phyloP scores from a whole-genome alignment of 1,140 invertebrate species.

The Drosophila nebulosa region DNA sequence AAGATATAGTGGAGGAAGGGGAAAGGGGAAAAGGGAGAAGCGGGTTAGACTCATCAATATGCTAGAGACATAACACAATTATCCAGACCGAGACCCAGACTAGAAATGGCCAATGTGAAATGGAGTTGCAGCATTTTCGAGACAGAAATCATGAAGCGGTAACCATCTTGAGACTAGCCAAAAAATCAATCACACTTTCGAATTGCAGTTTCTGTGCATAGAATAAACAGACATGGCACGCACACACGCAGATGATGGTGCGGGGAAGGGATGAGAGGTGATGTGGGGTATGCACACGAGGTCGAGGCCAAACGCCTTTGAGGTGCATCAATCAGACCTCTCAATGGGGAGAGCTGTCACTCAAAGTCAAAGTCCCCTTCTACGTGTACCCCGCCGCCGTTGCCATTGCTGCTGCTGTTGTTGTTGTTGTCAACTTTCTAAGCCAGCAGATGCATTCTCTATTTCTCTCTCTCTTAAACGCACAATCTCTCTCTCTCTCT shows the following conservation, averaged over 20 bases:
- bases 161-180: slow-evolving; percentile 48
- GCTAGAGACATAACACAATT: slow-evolving; percentile 11
- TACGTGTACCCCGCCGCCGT: background rate
- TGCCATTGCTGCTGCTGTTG: background rate
- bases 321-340: slow-evolving; percentile 48
- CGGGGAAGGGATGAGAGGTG: background rate
- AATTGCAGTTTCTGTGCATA: slow-evolving; percentile 39
- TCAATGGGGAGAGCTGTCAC: slow-evolving; percentile 2
- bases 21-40: background rate
- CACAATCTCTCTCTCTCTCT: background rate
- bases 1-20: background rate
- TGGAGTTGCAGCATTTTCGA: background rate
- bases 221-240: slow-evolving; percentile 30
- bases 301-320: slow-evolving; percentile 30
- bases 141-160: background rate
- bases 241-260: slow-evolving; percentile 23
- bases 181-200: slow-evolving; percentile 80
- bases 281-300: slow-evolving; percentile 1
- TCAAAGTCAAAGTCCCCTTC: background rate
- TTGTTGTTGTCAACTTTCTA: slow-evolving; percentile 7
- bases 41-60: slow-evolving; percentile 29
- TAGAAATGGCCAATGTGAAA: slow-evolving; percentile 12
- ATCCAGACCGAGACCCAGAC: background rate
- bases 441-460: background rate
- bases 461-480: background rate